These are phyloP conservation scores for Agelastica alni DNA, from an alignment of 2,888 invertebrate species.

Conservation along the genomic window DNA sequence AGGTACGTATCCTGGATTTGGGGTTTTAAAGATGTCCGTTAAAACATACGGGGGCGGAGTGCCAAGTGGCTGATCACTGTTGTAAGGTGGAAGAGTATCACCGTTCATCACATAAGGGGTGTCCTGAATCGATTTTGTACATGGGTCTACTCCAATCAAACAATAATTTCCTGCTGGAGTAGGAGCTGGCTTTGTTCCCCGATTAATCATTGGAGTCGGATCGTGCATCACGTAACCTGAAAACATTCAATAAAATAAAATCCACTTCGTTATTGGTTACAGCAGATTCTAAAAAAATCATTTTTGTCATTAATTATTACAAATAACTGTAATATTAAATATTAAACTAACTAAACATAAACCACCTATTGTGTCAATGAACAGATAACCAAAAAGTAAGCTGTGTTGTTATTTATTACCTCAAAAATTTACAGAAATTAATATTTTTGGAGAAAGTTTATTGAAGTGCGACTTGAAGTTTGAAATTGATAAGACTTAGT, in stretches of 20 bases:
- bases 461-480: too few species aligned
- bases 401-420: too few species aligned
- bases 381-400: too few species aligned
- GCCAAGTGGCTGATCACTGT: slow-evolving; percentile 34
- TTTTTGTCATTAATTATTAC: neutral
- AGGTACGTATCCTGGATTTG: slow-evolving; percentile 47
- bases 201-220: slow-evolving; percentile 22
- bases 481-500: too few species aligned
- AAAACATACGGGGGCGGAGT: slow-evolving; percentile 40
- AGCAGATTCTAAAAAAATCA: too few species aligned
- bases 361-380: too few species aligned
- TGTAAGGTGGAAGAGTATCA: slow-evolving; percentile 35
- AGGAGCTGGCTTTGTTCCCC: slow-evolving; percentile 21
- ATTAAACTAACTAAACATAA: too few species aligned
- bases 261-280: too few species aligned
- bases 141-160: slow-evolving; percentile 44
- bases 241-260: neutral
- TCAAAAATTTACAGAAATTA: too few species aligned
- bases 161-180: slow-evolving; percentile 43
- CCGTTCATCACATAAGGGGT: slow-evolving; percentile 40
- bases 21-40: slow-evolving; percentile 41
- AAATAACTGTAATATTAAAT: neutral
- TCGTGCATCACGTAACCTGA: slow-evolving; percentile 30
- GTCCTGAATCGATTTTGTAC: slow-evolving; percentile 31
- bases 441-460: too few species aligned